Percentiles rank a stretch among this genome's conserved stretches.
These are phyloP conservation scores for Hyphantria cunea DNA, from an alignment of 1,140 invertebrate genomes.

Conservation along the genomic window DNA sequence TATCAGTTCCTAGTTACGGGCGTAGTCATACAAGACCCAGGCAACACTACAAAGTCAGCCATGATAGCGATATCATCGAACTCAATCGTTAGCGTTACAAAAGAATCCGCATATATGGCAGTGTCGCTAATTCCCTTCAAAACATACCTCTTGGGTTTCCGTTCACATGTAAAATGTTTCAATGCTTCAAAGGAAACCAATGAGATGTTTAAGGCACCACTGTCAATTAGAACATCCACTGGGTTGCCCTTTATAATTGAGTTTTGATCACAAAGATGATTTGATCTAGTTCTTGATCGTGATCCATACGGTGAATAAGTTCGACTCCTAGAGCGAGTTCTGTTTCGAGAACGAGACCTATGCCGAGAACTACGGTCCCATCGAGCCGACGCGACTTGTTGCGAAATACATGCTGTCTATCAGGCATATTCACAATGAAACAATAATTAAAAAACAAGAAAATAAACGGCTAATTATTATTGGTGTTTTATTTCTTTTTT, in stretches of 20 bases:
- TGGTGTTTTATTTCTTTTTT: no score
- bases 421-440: no score
- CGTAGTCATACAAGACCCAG: conserved; percentile 7
- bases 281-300: no score
- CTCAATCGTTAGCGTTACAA: conserved; percentile 28
- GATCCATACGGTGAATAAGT: no score
- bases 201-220: conserved; percentile 30
- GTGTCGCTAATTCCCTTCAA: conserved; percentile 33
- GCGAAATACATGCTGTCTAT: no score
- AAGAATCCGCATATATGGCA: conserved; percentile 14
- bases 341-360: no score
- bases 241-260: conserved; percentile 25
- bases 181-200: no score
- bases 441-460: no score
- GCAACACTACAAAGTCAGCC: conserved; percentile 34
- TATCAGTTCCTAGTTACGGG: conserved; percentile 33
- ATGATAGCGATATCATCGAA: conserved; percentile 31
- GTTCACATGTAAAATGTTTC: conserved; percentile 32
- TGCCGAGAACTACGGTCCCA: no score
- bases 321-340: no score
- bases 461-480: no score
- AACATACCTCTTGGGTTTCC: conserved; percentile 15
- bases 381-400: no score
- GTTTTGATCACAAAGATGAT: background rate
- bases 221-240: conserved; percentile 38